Evolutionary conservation across 2,113 vertebrate genomes (phyloP).

Genomic region (Sakesphorus luctuosus): DNA sequence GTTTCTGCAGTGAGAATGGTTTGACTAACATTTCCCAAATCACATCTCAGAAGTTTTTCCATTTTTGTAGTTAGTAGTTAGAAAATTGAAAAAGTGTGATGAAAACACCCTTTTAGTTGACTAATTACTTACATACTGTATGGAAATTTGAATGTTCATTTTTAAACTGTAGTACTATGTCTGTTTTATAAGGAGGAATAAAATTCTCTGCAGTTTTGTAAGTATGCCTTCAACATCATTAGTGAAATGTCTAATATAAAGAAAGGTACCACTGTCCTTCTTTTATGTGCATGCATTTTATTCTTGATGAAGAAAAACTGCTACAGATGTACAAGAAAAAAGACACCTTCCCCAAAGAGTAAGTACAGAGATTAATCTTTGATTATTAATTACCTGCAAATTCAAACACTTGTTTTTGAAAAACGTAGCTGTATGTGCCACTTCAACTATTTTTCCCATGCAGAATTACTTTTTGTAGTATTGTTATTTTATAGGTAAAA

Average conservation of each 20-base stretch:
- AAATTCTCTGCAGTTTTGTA: background rate
- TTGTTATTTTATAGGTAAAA: background rate
- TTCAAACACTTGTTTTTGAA: background rate
- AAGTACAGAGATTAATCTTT: background rate
- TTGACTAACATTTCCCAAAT: background rate
- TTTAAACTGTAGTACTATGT: background rate
- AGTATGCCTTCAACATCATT: background rate
- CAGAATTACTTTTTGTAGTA: background rate
- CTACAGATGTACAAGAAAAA: background rate
- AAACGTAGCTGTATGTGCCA: background rate
- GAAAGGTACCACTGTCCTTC: background rate
- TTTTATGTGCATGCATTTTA: background rate
- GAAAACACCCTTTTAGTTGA: background rate
- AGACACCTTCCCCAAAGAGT: rapidly evolving
- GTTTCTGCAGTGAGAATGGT: background rate
- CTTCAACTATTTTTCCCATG: background rate
- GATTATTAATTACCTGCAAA: background rate
- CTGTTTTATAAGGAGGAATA: background rate
- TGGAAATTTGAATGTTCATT: background rate
- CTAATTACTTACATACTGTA: background rate
- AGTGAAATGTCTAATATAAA: background rate
- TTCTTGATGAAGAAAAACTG: background rate
- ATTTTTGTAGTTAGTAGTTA: background rate
- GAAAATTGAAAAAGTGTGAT: background rate
- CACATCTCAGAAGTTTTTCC: background rate